Conservation (phyloP, 2,113 vertebrate genomes). For the Otolemur garnettii region DNA sequence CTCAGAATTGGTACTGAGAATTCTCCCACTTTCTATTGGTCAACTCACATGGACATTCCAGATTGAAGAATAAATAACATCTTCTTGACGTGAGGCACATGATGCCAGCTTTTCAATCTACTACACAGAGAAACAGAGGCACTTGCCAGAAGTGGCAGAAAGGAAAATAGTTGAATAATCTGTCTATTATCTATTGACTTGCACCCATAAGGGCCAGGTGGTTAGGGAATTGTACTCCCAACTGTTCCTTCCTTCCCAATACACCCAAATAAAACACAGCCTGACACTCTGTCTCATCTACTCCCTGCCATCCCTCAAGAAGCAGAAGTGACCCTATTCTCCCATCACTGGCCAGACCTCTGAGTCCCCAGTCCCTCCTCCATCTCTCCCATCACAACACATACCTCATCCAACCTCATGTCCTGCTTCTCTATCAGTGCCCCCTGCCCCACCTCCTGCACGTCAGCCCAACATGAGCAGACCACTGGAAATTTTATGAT, state of each 20-base stretch:
- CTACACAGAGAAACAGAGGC: not conserved
- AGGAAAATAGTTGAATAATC: constrained; percentile 16
- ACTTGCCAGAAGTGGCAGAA: not conserved
- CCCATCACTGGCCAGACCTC: not conserved
- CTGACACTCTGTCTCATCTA: not conserved
- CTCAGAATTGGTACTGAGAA: not conserved
- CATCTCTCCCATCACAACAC: not conserved
- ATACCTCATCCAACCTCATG: not conserved
- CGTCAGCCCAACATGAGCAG: not conserved
- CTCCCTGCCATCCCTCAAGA: not conserved
- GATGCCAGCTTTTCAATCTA: not conserved
- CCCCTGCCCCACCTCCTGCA: not conserved
- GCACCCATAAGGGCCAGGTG: not conserved
- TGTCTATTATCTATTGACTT: not conserved
- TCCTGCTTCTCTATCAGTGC: not conserved
- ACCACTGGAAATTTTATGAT: not conserved
- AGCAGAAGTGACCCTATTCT: not conserved
- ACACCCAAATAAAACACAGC: not conserved
- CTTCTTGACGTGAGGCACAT: not conserved
- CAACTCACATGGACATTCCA: not conserved
- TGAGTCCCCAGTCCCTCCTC: not conserved
- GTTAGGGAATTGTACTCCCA: not conserved
- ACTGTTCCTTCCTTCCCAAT: not conserved
- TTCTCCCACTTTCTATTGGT: not conserved
- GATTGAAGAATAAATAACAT: not conserved